Conservation (phyloP, 2,888 invertebrate genomes). For the Abscondita cerata region DNA sequence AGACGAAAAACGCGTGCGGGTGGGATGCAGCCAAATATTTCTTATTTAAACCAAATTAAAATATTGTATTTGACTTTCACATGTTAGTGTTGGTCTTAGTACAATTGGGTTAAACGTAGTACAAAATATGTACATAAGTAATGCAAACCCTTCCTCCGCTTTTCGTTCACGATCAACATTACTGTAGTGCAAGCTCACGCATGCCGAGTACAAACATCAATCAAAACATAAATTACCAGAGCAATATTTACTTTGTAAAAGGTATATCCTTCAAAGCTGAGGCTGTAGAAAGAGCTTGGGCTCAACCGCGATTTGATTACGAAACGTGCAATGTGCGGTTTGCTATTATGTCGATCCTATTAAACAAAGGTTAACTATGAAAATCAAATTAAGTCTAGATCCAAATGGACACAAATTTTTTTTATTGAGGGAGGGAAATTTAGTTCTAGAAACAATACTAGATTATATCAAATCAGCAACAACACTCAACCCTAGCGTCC, state of each 20-base stretch:
- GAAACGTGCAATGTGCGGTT: conserved; percentile 20
- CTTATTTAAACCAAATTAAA: no score
- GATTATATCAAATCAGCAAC: conserved; percentile 46
- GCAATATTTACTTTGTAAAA: conserved; percentile 48
- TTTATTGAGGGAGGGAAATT: neutral
- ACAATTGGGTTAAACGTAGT: no score
- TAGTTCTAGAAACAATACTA: conserved; percentile 36
- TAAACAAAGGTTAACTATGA: no score
- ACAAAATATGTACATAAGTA: no score
- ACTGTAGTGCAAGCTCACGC: conserved; percentile 21
- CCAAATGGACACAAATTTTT: neutral
- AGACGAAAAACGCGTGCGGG: conserved; percentile 11
- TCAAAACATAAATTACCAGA: conserved; percentile 47
- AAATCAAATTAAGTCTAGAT: no score
- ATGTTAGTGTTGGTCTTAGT: no score
- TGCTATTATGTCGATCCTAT: neutral
- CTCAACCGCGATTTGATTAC: conserved; percentile 23
- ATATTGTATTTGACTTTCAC: no score
- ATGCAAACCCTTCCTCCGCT: no score
- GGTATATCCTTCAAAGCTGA: conserved; percentile 47
- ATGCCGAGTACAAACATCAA: conserved; percentile 38
- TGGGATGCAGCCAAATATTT: conserved; percentile 12
- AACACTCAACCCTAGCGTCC: conserved; percentile 42
- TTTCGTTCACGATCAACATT: no score
- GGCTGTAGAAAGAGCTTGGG: conserved; percentile 28